These are phyloP conservation scores for Macrosiphum euphorbiae DNA, from an alignment of 2,888 invertebrate genomes.

Conservation along the genomic window DNA sequence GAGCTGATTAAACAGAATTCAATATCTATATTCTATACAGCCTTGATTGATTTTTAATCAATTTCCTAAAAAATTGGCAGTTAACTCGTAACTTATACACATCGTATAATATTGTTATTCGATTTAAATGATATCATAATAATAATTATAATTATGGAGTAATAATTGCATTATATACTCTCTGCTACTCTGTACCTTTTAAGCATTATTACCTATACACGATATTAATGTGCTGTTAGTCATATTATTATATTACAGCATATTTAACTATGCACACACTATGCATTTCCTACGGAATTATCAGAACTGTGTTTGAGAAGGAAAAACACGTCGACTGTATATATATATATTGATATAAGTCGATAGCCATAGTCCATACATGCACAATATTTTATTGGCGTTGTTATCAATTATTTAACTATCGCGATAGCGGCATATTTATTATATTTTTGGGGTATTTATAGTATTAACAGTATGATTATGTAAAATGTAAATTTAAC, in stretches of 20 bases:
- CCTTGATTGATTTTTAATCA: not conserved
- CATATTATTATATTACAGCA: not conserved
- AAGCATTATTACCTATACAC: not conserved
- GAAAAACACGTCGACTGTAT: not conserved
- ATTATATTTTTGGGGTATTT: not conserved
- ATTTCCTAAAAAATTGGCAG: not conserved
- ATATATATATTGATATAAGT: not conserved
- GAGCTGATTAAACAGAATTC: not conserved
- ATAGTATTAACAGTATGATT: not conserved
- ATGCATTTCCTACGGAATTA: not conserved
- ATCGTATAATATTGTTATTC: not conserved
- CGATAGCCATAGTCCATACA: not conserved
- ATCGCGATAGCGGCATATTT: not conserved
- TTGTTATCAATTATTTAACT: conserved; percentile 16
- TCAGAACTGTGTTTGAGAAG: not conserved
- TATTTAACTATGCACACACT: not conserved
- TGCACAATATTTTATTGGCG: not conserved
- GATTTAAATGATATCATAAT: not conserved
- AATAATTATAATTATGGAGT: not conserved
- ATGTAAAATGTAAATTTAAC: not conserved
- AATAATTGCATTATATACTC: not conserved
- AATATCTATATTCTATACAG: not conserved
- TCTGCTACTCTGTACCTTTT: not conserved
- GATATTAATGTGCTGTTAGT: not conserved
- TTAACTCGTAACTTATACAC: not conserved